These are phyloP conservation scores for Dendrocincla fuliginosa DNA, from an alignment of 2,797 vertebrate genomes.

Conservation along the genomic window DNA sequence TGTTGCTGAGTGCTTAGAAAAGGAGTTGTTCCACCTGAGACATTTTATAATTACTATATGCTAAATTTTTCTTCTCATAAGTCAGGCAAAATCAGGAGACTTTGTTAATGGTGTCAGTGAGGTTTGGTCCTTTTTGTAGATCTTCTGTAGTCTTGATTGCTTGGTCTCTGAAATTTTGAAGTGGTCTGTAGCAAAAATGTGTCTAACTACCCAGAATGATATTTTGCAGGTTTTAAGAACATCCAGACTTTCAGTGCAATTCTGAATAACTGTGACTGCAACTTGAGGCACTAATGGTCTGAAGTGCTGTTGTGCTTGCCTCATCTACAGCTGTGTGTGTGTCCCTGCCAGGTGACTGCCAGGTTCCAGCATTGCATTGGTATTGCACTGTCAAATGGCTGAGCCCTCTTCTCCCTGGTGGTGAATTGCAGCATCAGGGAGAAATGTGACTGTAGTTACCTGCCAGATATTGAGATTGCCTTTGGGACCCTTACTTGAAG, in stretches of 20 bases:
- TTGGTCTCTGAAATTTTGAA: not conserved
- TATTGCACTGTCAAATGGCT: not conserved
- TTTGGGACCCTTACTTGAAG: not conserved
- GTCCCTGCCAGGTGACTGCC: not conserved
- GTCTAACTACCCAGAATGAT: not conserved
- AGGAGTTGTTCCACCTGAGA: not conserved
- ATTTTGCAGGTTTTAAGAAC: not conserved
- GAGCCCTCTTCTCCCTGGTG: not conserved
- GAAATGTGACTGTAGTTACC: accelerated
- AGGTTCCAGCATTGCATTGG: not conserved
- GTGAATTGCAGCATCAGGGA: not conserved
- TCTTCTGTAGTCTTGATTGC: not conserved
- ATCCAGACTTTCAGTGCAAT: not conserved
- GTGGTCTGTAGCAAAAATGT: not conserved
- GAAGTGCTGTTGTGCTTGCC: not conserved
- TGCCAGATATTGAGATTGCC: not conserved
- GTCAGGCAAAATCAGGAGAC: not conserved
- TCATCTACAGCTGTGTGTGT: not conserved
- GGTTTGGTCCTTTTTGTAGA: not conserved
- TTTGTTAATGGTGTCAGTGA: not conserved
- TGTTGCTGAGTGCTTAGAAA: not conserved
- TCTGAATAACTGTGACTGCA: not conserved
- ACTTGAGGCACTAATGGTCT: not conserved
- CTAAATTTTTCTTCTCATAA: not conserved
- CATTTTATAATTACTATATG: not conserved